Base-by-base conservation (phyloP, 2,888 invertebrate genomes). In the Malthinus seriepunctatus region DNA sequence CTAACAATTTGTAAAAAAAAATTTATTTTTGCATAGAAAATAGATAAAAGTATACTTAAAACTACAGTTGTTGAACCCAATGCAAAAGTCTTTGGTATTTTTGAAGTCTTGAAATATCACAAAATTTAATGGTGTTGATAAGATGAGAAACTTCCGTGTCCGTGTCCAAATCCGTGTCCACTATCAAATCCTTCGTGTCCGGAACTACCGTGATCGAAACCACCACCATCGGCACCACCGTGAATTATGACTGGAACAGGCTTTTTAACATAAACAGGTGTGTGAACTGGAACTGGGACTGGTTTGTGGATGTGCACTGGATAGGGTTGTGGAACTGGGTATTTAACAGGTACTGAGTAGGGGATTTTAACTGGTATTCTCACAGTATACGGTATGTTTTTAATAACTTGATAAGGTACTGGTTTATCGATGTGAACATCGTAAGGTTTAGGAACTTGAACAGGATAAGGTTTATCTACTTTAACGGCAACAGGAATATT, bases 401-500 rank as follows among this genome's bases (percentile, higher is more conserved):
- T 83, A 2, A 83, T 79, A 1, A 84, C 83, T 2, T 80, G 82
- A 34, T 80, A 80, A 1, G 83, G 81, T 37, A 83, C 80, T 3
- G 82, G 82, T 52, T 81, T 78, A 56, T 83, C 82, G 0, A 84
- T 81, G 0, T 80, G 75, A 0, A 84, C 82, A 55, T 76, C 75
- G 55, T 75, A 73, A 1, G 84, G 83, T 23, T 81, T 80, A 1
- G 81, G 81, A 1, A 85, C 75, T 50, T 71, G 71, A n/a, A 77
- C 76, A 45, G 80, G 76, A 62, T 77, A 78, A 8, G 80, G 80
- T 62, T 79, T 79, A 64, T 82, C 81, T 32, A 83, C 81, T 53
- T 82, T 81, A 31, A 81, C 79, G 7, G 77, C 62, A 44, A 82
- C 75, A 32, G 76, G 71, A 31, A 75, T 71, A 31, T 74, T 74